Evolutionary conservation across 92 coral and sea anemone species (phyloP).

Genomic region (Porites rus): DNA sequence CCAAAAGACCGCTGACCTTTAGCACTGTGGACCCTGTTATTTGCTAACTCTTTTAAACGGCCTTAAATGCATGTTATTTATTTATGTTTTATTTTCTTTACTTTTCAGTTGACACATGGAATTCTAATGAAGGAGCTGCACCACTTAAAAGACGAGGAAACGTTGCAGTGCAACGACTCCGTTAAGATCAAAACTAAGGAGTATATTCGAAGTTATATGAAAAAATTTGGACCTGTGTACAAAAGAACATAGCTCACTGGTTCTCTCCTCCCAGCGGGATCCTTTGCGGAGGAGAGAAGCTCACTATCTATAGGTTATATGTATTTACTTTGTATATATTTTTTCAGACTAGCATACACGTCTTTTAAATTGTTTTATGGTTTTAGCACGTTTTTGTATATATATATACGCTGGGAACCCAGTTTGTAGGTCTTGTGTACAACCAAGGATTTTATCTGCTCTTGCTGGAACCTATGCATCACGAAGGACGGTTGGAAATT

Average conservation of each 20-base stretch:
- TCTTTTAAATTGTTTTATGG: slow-evolving; percentile 12
- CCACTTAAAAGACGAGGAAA: slow-evolving; percentile 82
- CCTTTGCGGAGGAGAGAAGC: too few relatives aligned
- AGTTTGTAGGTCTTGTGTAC: not conserved
- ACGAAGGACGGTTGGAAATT: not conserved
- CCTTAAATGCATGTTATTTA: not conserved
- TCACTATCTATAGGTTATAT: not conserved
- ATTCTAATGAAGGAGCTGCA: slow-evolving; percentile 89
- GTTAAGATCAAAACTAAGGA: slow-evolving; percentile 98
- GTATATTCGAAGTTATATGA: slow-evolving; percentile 91
- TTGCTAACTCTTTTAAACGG: too few relatives aligned
- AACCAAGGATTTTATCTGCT: too few relatives aligned
- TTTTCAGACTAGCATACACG: not conserved
- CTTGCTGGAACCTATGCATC: not conserved
- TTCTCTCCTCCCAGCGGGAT: not conserved
- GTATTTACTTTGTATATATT: slow-evolving; percentile 20
- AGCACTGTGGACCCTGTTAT: too few relatives aligned
- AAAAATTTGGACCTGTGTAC: slow-evolving; percentile 88
- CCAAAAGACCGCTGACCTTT: too few relatives aligned
- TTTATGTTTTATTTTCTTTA: not conserved
- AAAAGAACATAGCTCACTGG: slow-evolving; percentile 68
- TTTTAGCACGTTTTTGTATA: slow-evolving; percentile 11
- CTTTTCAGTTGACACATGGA: slow-evolving; percentile 90
- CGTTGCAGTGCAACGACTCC: slow-evolving; percentile 94
- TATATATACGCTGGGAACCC: not conserved